Evolutionary conservation across 2,888 invertebrate species (phyloP).

Genomic region (Synanthedon vespiformis): DNA sequence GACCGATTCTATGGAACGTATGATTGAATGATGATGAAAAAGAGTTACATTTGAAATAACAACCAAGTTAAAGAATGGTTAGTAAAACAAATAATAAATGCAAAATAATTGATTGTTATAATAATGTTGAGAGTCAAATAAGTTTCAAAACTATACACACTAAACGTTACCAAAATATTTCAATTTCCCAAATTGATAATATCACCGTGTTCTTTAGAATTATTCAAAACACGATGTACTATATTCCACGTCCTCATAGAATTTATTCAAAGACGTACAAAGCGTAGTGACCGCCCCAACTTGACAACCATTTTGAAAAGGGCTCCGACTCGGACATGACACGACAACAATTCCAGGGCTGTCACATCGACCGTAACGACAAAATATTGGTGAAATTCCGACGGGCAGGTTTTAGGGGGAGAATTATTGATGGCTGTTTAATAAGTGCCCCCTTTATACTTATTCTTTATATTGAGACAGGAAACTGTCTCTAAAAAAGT

Average conservation of each 20-base stretch:
- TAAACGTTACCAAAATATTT: background rate
- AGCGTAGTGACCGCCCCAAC: constrained; percentile 38
- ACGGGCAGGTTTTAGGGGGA: constrained; percentile 13
- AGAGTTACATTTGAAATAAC: too few relatives aligned
- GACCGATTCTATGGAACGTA: too few relatives aligned
- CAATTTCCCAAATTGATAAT: background rate
- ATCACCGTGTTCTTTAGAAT: background rate
- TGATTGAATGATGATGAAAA: too few relatives aligned
- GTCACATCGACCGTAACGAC: constrained; percentile 20
- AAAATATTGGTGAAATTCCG: constrained; percentile 40
- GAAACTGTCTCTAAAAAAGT: too few relatives aligned
- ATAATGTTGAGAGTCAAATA: too few relatives aligned
- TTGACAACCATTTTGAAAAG: constrained; percentile 59
- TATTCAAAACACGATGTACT: background rate
- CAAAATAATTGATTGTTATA: too few relatives aligned
- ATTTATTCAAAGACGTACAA: constrained; percentile 25
- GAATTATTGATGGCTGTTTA: constrained; percentile 35
- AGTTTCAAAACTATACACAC: too few relatives aligned
- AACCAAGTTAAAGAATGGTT: too few relatives aligned
- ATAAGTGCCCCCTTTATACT: constrained; percentile 6
- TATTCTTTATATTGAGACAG: too few relatives aligned
- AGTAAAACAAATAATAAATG: too few relatives aligned
- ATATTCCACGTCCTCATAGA: background rate
- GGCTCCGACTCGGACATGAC: constrained; percentile 48
- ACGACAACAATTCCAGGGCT: constrained; percentile 42